Evolutionary conservation across 1,140 invertebrate genomes (phyloP).

Genomic region (Drosophila quadrilineata): DNA sequence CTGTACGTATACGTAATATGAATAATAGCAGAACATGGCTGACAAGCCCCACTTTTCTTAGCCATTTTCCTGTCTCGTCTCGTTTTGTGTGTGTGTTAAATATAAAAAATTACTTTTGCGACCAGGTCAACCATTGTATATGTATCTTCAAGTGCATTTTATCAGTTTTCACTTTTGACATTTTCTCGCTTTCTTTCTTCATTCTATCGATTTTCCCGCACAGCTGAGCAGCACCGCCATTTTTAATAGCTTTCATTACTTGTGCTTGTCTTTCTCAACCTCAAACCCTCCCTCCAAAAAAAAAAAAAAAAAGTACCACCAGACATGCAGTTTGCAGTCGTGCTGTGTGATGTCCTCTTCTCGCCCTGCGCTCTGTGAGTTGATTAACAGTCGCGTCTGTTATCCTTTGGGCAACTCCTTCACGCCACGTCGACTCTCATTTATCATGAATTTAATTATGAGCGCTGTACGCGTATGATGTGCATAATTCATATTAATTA

Average conservation of each 20-base stretch:
- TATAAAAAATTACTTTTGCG: conserved; percentile 25
- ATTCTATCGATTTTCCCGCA: conserved; percentile 61
- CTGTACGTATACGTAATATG: conserved; percentile 19
- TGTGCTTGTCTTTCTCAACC: conserved; percentile 16
- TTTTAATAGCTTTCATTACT: conserved; percentile 77
- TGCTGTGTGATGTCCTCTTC: too few species aligned
- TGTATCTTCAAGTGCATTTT: conserved; percentile 37
- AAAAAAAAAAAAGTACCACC: too few species aligned
- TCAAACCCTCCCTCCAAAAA: not conserved
- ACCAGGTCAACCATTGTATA: conserved; percentile 13
- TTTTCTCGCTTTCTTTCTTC: conserved; percentile 37
- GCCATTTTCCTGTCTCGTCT: not conserved
- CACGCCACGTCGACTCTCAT: conserved; percentile 36
- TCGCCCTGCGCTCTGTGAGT: conserved; percentile 46
- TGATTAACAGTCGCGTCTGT: conserved; percentile 60
- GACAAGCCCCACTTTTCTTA: not conserved
- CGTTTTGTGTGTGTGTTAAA: conserved; percentile 13
- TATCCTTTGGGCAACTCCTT: conserved; percentile 31
- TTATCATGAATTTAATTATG: conserved; percentile 66
- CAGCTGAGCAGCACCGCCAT: conserved; percentile 65
- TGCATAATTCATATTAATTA: conserved; percentile 55
- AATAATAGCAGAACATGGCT: conserved; percentile 25
- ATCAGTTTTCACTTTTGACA: conserved; percentile 58
- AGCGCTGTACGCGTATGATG: not conserved
- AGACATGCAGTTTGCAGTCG: too few species aligned